Base-by-base conservation (phyloP, 2,113 vertebrate species). In the Colaptes auratus region DNA sequence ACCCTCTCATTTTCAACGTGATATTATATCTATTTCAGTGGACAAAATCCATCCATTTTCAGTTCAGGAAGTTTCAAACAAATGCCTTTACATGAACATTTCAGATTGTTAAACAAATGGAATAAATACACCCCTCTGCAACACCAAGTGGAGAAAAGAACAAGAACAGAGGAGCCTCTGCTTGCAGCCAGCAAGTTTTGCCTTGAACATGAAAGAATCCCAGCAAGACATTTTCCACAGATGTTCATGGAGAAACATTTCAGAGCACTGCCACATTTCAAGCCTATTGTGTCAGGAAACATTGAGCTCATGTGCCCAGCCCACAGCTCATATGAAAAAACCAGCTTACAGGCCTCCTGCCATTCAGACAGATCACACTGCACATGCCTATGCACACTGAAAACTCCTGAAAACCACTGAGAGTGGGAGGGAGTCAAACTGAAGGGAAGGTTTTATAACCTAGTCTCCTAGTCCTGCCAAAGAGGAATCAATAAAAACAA, bases 171-270 rank as follows among this genome's bases (percentile, higher is more conserved):
- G 56, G 44, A 90, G 53, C 33, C 59, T 90, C 85, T 84, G 70
- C 77, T 72, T 86, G 73, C 77, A 88, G 95, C 82, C 90, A 95
- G 90, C 66, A 89, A 94, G 63, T 91, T 94, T 64, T 95, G 95
- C 73, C 92, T 81, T 81, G 85, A 92, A 90, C 12, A 94, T n/a
- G 95, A 96, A 96, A 97, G 82, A 96, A 96, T 94, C 80, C 2
- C 80, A 93, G 86, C 58, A 69, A 95, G 92, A 94, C 93, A 90
- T 91, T 96, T 96, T 95, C 92, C 95, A 94, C 80, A 97, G 91
- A 94, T 86, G 91, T 92, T 95, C 64, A 92, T 33, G 60, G 89
- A 95, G 95, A 96, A 95, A 85, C 84, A 74, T 85, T 95, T 85
- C 86, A 71, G 84, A 93, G 83, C 53, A 30, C 67, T 86, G 75